Evolutionary conservation across 2,113 vertebrate genomes (phyloP), one percentile per base, ranked within the genome.

Genomic region (Cyanistes caeruleus): DNA sequence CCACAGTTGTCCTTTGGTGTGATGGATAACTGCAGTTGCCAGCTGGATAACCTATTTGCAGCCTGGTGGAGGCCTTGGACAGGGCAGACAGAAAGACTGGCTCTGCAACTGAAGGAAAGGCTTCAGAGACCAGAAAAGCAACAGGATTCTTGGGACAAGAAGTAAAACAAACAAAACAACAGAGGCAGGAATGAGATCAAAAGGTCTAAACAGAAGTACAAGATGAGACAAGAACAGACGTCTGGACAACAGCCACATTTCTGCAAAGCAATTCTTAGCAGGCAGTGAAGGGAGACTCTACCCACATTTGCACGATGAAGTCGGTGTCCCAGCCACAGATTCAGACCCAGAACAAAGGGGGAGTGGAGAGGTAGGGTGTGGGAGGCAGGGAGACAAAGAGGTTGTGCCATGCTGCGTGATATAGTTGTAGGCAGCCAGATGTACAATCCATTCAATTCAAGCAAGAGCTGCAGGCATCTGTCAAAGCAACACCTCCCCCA

Each of bases 171-270:
- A 95, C 77, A 92, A 56, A 95, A 87, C 91, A 93, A 88, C 86
- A 94, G 90, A 93, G 55, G 64, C 65, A 91, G 76, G 39, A 92
- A 91, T 49, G 77, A 95, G 93, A 95, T 97, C 94, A 97, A 97
- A 96, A 92, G 89, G 60, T 89, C 69, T 94, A 87, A 92, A 78
- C 30, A 95, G 93, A 84, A 94, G 77, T 64, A 94, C 93, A 97
- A 95, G 96, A 96, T 84, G 92, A 94, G 86, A 93, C 89, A 90
- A 95, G 95, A 95, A 70, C 75, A 93, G 76, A 67, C 16, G 4
- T 88, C 88, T 96, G 90, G 96, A 88, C 30, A 90, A 79, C 86
- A 96, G 92, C 92, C 94, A 97, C 52, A 31, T 77, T 93, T 90
- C 94, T 95, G 86, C 48, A 84, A 62, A 90, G 74, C 39, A 51